phyloP scores from a whole-genome alignment of 2,113 vertebrate genomes.

The Polypterus bichir region DNA sequence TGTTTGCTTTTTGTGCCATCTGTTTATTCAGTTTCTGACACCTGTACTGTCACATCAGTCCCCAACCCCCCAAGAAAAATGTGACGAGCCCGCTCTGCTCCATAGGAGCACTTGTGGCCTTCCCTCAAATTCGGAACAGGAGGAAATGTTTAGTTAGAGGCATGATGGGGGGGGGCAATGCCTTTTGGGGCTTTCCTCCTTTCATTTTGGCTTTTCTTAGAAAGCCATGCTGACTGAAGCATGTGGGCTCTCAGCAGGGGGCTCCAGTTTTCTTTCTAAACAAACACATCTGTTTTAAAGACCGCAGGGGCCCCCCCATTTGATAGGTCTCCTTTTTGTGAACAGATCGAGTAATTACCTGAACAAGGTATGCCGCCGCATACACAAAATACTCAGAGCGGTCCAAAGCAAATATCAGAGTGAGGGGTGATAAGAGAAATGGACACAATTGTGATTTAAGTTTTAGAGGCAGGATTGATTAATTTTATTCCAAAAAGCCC shows the following conservation, averaged over 20 bases:
- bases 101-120: conserved; percentile 18
- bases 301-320: not conserved
- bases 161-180: conserved; percentile 15
- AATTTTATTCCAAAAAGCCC: too few relatives aligned
- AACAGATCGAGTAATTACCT: too few relatives aligned
- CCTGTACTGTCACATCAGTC: conserved; percentile 48
- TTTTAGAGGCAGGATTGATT: too few relatives aligned
- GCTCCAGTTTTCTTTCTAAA: not conserved
- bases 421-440: too few relatives aligned
- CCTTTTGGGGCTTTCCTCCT: not conserved
- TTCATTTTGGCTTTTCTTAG: not conserved
- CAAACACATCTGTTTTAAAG: conserved; percentile 5
- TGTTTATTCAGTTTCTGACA: conserved; percentile 44
- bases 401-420: too few relatives aligned
- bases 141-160: conserved; percentile 32
- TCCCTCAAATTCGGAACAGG: conserved; percentile 17
- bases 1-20: conserved; percentile 49
- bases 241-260: not conserved
- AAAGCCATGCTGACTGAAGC: not conserved
- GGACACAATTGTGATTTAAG: too few relatives aligned
- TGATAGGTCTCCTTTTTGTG: too few relatives aligned
- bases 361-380: too few relatives aligned
- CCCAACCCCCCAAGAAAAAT: conserved; percentile 18
- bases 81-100: conserved; percentile 26
- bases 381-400: too few relatives aligned